These are phyloP conservation scores for Archips crataeganus DNA, from an alignment of 2,888 invertebrate genomes.

Conservation along the genomic window DNA sequence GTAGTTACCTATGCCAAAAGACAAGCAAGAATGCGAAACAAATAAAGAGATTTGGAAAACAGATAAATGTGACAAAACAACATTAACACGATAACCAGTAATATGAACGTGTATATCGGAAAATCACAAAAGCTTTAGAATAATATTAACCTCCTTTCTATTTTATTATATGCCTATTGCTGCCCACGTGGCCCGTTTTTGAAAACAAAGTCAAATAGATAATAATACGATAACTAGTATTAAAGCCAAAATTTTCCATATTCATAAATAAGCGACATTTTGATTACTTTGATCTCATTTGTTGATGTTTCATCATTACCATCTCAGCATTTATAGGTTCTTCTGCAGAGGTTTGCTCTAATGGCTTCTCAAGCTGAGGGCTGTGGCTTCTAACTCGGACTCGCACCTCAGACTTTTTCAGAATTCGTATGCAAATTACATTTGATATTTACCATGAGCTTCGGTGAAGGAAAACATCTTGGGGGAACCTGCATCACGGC, in stretches of 20 bases:
- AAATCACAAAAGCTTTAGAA: slow-evolving; percentile 31
- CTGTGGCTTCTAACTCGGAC: no score
- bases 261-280: not conserved
- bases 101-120: slow-evolving; percentile 5
- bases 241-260: not conserved
- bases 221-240: slow-evolving; percentile 6
- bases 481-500: no score
- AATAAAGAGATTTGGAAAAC: not conserved
- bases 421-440: no score
- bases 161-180: slow-evolving; percentile 24
- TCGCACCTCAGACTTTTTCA: no score
- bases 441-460: no score
- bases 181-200: slow-evolving; percentile 6
- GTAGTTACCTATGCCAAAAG: no score
- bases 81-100: slow-evolving; percentile 25
- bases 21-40: not conserved
- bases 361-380: no score
- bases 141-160: slow-evolving; percentile 42
- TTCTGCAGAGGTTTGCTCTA: no score
- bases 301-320: not conserved
- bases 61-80: not conserved
- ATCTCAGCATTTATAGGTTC: no score
- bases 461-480: no score
- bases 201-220: slow-evolving; percentile 18
- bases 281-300: slow-evolving; percentile 21